These are phyloP conservation scores for Oreamnos americanus DNA, from an alignment of 2,113 vertebrate genomes.

Conservation along the genomic window DNA sequence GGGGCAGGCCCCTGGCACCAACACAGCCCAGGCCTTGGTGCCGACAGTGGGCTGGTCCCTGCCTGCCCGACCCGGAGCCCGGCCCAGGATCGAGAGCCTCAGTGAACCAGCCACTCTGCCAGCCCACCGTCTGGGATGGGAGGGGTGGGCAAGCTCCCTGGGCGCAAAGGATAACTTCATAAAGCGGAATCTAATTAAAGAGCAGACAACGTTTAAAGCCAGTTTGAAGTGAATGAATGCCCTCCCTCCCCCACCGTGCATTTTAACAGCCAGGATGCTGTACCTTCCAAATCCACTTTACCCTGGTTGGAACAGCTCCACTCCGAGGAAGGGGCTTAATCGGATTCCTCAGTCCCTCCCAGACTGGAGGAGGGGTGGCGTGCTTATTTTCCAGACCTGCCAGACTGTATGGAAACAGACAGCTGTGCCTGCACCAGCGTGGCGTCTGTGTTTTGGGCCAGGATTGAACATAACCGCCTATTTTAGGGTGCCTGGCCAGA, in stretches of 20 bases:
- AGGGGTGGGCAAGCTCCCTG: rapidly evolving
- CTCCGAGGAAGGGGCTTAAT: conserved; percentile 28
- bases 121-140: rapidly evolving
- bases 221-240: not conserved
- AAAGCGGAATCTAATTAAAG: not conserved
- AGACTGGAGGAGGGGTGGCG: not conserved
- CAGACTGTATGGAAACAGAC: conserved; percentile 57
- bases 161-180: not conserved
- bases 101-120: rapidly evolving
- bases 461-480: not conserved
- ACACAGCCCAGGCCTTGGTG: rapidly evolving
- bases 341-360: not conserved
- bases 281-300: not conserved
- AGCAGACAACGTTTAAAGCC: conserved; percentile 47
- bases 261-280: not conserved
- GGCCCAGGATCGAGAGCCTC: too few species aligned
- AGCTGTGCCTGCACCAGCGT: not conserved
- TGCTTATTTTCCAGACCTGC: conserved; percentile 59
- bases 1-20: rapidly evolving
- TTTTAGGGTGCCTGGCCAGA: conserved; percentile 44
- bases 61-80: not conserved
- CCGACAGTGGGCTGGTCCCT: rapidly evolving
- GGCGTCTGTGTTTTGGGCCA: not conserved
- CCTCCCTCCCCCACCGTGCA: not conserved
- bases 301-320: not conserved